Evolutionary conservation across 1,140 invertebrate species (phyloP), one percentile per base, ranked within the genome.

Genomic region (Leptoteleia sp.): DNA sequence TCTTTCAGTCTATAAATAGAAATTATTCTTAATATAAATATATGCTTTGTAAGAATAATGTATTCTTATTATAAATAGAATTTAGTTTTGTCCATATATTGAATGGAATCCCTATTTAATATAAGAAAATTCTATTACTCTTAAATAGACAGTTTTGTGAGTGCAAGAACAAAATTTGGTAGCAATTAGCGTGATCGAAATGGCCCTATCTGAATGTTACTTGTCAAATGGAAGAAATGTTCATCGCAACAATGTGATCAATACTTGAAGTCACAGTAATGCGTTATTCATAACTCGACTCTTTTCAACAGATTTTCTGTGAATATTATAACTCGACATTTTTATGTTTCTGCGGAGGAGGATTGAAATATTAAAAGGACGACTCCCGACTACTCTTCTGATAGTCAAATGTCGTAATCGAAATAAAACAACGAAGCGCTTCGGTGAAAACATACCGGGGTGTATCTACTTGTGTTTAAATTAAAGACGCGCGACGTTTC

Each of bases 191-290:
- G 31, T 35, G 19, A 35, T 35, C 4, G 13, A 67, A 55, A 45
- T 37, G 12, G 31, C n/a, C 5, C 11, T 13, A 12, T 47, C 29
- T 55, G 9, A 57, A 48, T 57, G 48, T 68, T 43, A 57, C 22
- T 59, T 4, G 11, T 19, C 9, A 38, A 29, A 55, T 37, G 35
- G 40, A 45, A 19, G 4, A 50, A 9, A 57, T 75, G 43, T 52
- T 72, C 57, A 72, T 72, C 48, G 68, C 37, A 72, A 75, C 59
- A 75, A 75, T 65, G 70, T 65, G 70, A 75, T 75, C 70, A 65
- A 75, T 75, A 75, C 52, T 75, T 67, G 57, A 65, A 65, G 59
- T 50, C 37, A 59, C 22, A 65, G 70, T 50, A 50, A 73, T 73
- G 70, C 37, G 59, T 73, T 64, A 73, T 73, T 73, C 70, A 73